Evolutionary conservation across 2,888 invertebrate genomes (phyloP), one percentile per base, ranked within the genome.

Genomic region (Lamproptera curius): DNA sequence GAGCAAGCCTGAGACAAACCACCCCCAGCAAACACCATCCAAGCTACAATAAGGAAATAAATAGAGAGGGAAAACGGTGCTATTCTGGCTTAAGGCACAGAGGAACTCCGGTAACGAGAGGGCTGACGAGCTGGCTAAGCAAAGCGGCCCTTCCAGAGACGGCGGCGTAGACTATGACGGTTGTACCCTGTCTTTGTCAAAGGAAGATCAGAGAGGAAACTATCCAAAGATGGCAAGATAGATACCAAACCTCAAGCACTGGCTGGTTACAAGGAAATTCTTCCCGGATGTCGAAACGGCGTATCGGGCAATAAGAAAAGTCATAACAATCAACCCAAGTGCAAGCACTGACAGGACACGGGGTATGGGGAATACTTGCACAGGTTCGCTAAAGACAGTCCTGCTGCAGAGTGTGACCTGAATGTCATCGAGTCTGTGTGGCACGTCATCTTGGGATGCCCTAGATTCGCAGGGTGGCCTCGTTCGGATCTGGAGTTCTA

Each of bases 271-370:
- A 42, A 58, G 50, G 43, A 51, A 48, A 50, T 47, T 37, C 37
- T 13, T 37, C 11, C 37, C 37, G 9, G 53, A 51, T 41, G 54
- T 46, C 52, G 52, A 42, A 45, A 51, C 53, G 52, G 47, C 56
- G 46, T 59, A 51, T 47, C 57, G 50, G 55, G 52, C 48, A 54
- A 50, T 57, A 54, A 46, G 54, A 54, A 6, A 11, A 26, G 9
- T 35, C 35, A 15, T 34, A 20, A 11, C 16, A 28, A 11, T 11
- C 41, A 8, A n/a, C 23, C n/a, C 2, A 6, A 14, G 14, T 26
- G 10, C 36, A 36, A 36, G 17, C 17, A 3, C n/a, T 36, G 36
- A 16, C 36, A 2, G 36, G 36, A n/a, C 36, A 36, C 17, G 36
- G 36, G 2, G 36, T 16, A 36, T 6, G n/a, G 1, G 16, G 36